phyloP scores from a whole-genome alignment of 2,797 vertebrate genomes.

The Dromococcyx pavoninus region DNA sequence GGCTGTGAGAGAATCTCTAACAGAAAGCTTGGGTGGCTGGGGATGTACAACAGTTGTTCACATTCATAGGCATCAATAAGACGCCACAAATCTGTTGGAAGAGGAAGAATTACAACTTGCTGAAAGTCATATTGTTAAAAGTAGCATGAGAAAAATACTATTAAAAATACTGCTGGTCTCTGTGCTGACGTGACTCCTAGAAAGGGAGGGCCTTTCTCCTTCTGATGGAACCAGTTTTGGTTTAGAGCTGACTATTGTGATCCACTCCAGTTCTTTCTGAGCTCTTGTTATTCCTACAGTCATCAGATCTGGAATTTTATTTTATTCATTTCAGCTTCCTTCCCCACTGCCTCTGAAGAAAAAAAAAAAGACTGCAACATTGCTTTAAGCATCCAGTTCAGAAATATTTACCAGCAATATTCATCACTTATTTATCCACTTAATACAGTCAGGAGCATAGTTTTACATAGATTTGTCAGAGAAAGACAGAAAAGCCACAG shows the following conservation, averaged over 20 bases:
- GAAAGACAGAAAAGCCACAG: not conserved
- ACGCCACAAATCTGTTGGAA: not conserved
- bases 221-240: not conserved
- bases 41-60: fast-evolving
- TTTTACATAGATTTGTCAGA: not conserved
- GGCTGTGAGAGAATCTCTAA: not conserved
- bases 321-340: not conserved
- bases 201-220: not conserved
- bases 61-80: not conserved
- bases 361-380: not conserved
- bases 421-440: not conserved
- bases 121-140: not conserved
- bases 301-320: not conserved
- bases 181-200: not conserved
- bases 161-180: not conserved
- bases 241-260: not conserved
- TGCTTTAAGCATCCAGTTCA: not conserved
- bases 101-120: not conserved
- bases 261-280: not conserved
- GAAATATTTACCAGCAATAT: not conserved
- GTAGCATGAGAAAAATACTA: not conserved
- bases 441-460: not conserved
- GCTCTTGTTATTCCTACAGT: not conserved
- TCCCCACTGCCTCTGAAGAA: not conserved
- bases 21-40: not conserved